Percentiles rank a stretch among this genome's conserved stretches.
These are phyloP conservation scores for Trichogramma evanescens DNA, from an alignment of 2,888 invertebrate species.

Conservation along the genomic window DNA sequence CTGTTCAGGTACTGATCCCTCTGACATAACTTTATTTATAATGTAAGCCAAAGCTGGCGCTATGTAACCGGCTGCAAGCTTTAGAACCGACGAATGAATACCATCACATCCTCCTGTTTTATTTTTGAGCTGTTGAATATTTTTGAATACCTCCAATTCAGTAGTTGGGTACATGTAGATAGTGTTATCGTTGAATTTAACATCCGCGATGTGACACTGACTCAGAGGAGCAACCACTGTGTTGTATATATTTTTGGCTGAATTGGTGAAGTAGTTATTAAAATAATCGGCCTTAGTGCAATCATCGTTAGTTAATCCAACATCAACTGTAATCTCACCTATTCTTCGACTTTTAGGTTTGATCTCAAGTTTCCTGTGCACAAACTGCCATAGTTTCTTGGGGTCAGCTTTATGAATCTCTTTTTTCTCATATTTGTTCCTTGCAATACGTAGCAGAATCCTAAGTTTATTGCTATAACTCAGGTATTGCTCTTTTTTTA, in stretches of 20 bases:
- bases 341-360: neutral
- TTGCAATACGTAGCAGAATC: neutral
- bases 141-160: neutral
- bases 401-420: neutral
- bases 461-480: neutral
- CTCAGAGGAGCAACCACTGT: no score
- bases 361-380: neutral
- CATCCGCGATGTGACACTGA: no score
- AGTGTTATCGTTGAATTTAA: no score
- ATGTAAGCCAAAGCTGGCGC: neutral
- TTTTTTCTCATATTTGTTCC: neutral
- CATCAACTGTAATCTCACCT: neutral
- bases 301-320: neutral
- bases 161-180: neutral
- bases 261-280: neutral
- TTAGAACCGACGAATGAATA: neutral
- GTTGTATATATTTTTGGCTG: neutral
- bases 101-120: slow-evolving; percentile 5
- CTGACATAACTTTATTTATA: neutral
- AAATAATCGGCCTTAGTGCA: neutral
- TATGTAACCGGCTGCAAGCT: neutral
- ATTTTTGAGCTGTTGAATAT: neutral
- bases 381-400: slow-evolving; percentile 3
- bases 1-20: neutral
- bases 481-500: neutral